phyloP scores from a whole-genome alignment of 2,113 vertebrate species.

The Catharus fuscescens region DNA sequence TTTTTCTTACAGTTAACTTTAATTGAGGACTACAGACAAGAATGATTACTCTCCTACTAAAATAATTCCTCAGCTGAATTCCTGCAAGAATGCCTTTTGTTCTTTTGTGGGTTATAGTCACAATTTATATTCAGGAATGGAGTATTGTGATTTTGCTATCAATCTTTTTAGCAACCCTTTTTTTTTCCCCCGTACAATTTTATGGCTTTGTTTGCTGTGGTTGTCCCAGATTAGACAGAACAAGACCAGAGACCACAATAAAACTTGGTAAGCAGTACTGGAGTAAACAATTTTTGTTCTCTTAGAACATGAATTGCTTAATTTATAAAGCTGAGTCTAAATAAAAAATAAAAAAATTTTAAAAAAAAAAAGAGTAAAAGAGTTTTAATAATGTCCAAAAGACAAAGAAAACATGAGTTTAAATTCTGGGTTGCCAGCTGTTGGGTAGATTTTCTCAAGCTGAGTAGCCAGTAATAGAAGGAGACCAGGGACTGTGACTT shows the following conservation, averaged over 20 bases:
- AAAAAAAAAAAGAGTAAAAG: neutral
- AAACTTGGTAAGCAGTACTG: neutral
- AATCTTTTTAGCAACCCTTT: neutral
- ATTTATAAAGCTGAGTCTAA: neutral
- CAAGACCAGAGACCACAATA: neutral
- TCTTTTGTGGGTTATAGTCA: neutral
- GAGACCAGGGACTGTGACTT: neutral
- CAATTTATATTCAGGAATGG: neutral
- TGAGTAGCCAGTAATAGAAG: neutral
- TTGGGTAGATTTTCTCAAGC: neutral
- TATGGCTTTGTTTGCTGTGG: neutral
- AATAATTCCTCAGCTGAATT: conserved; percentile 23
- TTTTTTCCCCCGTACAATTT: neutral
- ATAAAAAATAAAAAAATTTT: neutral
- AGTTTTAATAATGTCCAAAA: neutral
- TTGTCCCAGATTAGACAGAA: neutral
- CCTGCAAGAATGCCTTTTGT: conserved; percentile 3
- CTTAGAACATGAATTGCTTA: neutral
- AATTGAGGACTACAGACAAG: conserved; percentile 45
- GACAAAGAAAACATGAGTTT: neutral
- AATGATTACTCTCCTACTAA: conserved; percentile 14
- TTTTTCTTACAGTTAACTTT: conserved; percentile 35
- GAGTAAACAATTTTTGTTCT: neutral
- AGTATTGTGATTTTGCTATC: neutral
- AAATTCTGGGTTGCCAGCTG: neutral